phyloP scores from a whole-genome alignment of 2,113 vertebrate genomes.

The Trogon surrucura region DNA sequence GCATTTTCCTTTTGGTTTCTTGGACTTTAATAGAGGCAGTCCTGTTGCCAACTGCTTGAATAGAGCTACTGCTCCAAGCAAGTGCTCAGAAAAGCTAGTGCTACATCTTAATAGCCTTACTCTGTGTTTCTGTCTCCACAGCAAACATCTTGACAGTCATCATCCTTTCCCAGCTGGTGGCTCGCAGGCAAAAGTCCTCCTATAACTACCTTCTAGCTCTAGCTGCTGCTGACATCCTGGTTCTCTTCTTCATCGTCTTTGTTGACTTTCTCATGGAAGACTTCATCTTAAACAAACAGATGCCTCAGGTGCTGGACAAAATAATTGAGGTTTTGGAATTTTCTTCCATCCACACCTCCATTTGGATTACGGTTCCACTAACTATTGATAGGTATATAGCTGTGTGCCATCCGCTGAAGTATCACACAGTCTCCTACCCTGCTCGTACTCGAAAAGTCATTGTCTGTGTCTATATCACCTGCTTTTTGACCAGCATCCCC shows the following conservation, averaged over 20 bases:
- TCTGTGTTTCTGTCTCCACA: slow-evolving; percentile 68
- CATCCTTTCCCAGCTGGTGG: slow-evolving; percentile 94
- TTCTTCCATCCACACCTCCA: slow-evolving; percentile 96
- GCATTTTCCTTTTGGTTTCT: not conserved
- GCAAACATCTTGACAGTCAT: slow-evolving; percentile 97
- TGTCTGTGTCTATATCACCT: slow-evolving; percentile 86
- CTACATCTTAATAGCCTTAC: not conserved
- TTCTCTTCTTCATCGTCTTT: slow-evolving; percentile 95
- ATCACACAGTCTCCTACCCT: slow-evolving; percentile 93
- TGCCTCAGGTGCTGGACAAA: slow-evolving; percentile 87
- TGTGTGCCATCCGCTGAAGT: slow-evolving; percentile 94
- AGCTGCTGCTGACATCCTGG: slow-evolving; percentile 94
- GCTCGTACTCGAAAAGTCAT: slow-evolving; percentile 93
- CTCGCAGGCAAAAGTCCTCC: slow-evolving; percentile 95
- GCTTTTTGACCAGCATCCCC: slow-evolving; percentile 89
- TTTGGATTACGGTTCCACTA: slow-evolving; percentile 95
- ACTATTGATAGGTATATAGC: slow-evolving; percentile 96
- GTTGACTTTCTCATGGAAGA: slow-evolving; percentile 96
- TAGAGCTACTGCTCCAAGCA: not conserved
- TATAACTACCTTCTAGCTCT: slow-evolving; percentile 97
- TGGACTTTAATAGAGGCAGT: not conserved
- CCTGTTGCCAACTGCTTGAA: not conserved
- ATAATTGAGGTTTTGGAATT: slow-evolving; percentile 93
- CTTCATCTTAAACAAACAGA: slow-evolving; percentile 86
- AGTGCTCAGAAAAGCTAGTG: not conserved